Evolutionary conservation across 2,113 vertebrate genomes (phyloP).

Genomic region (Lutjanus erythropterus): DNA sequence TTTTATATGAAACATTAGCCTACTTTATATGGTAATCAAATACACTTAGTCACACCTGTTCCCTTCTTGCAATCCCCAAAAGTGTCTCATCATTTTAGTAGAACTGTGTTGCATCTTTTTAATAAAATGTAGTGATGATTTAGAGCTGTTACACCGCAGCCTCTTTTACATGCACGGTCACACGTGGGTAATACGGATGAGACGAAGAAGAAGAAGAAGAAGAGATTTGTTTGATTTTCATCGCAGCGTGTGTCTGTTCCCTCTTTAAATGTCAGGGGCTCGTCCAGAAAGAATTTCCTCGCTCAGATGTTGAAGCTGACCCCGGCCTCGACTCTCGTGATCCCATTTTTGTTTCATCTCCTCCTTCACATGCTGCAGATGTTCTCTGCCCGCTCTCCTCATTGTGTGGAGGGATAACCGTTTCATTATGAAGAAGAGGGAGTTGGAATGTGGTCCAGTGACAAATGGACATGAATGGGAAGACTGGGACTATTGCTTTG

Average conservation of each 20-base stretch:
- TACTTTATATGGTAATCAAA: too few relatives aligned
- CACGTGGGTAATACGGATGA: not conserved
- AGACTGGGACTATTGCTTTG: slow-evolving; percentile 37
- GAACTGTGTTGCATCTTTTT: not conserved
- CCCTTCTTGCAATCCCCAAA: not conserved
- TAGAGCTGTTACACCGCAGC: not conserved
- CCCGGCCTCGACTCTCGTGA: slow-evolving; percentile 40
- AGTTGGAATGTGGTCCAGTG: slow-evolving; percentile 62
- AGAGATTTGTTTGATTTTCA: slow-evolving; percentile 16
- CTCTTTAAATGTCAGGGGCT: slow-evolving; percentile 13
- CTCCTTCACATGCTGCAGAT: slow-evolving; percentile 41
- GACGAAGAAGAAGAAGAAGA: not conserved
- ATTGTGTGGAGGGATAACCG: slow-evolving; percentile 55
- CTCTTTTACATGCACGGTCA: not conserved
- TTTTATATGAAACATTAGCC: too few relatives aligned
- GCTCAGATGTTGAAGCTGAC: slow-evolving; percentile 39
- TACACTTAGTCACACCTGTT: not conserved
- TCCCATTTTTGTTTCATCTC: slow-evolving; percentile 50
- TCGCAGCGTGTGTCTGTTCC: not conserved
- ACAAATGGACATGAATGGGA: slow-evolving; percentile 57
- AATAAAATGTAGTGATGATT: not conserved
- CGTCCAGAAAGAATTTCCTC: slow-evolving; percentile 39
- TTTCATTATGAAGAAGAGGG: slow-evolving; percentile 65
- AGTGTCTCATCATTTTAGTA: not conserved
- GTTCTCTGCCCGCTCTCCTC: slow-evolving; percentile 35